Conservation (phyloP, 1,140 invertebrate genomes). For the Physella acuta region DNA sequence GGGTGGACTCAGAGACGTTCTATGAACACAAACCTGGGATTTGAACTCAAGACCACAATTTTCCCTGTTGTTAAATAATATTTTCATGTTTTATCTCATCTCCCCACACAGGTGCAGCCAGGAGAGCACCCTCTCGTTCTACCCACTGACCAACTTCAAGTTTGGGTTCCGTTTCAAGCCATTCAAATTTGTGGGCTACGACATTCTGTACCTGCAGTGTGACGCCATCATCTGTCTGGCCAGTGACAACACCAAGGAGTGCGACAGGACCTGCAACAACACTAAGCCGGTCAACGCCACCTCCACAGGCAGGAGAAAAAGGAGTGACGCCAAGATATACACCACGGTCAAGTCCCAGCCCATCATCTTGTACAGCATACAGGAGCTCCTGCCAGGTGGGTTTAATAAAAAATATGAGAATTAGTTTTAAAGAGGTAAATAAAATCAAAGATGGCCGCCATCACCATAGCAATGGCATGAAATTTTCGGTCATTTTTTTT, state of each 20-base stretch:
- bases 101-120: conserved; percentile 37
- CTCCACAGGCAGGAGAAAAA: conserved; percentile 16
- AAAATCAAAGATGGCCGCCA: no score
- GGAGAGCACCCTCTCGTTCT: conserved; percentile 38
- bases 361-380: background rate
- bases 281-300: conserved; percentile 22
- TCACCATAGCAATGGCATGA: no score
- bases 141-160: conserved; percentile 39
- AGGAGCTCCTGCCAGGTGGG: no score
- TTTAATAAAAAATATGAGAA: no score
- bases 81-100: background rate
- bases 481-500: no score
- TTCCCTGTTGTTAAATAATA: background rate
- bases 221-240: conserved; percentile 41
- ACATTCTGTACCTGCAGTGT: conserved; percentile 41
- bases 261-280: conserved; percentile 45
- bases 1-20: no score
- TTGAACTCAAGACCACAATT: no score
- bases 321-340: background rate
- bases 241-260: conserved; percentile 36
- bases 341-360: background rate
- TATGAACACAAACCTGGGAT: no score
- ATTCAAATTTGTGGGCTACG: conserved; percentile 43
- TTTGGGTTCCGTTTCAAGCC: conserved; percentile 46
- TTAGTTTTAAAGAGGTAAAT: no score